phyloP scores from a whole-genome alignment of 2,888 invertebrate genomes.

The Spilosoma lubricipeda region DNA sequence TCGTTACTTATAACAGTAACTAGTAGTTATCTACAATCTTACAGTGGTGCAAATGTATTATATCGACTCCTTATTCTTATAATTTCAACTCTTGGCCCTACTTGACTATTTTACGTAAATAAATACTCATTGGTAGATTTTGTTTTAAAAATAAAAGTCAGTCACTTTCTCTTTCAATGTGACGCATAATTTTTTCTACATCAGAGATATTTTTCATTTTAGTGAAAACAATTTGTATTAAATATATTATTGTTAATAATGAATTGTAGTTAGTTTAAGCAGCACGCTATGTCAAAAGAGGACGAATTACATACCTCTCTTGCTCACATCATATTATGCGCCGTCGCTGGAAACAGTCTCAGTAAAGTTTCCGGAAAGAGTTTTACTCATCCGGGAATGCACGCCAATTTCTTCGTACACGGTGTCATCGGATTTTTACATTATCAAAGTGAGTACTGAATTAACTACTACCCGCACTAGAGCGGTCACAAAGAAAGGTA shows the following conservation, averaged over 20 bases:
- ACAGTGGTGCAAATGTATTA: too few relatives aligned
- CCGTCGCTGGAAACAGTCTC: slow-evolving; percentile 68
- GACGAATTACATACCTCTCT: slow-evolving; percentile 68
- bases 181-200: slow-evolving; percentile 3
- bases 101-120: background rate
- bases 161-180: slow-evolving; percentile 6
- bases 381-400: slow-evolving; percentile 75
- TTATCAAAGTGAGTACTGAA: slow-evolving; percentile 38
- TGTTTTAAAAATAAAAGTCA: background rate
- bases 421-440: slow-evolving; percentile 69
- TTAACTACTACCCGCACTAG: background rate
- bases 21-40: too few relatives aligned
- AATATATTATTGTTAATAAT: slow-evolving; percentile 25
- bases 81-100: background rate
- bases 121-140: slow-evolving; percentile 3
- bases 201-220: background rate
- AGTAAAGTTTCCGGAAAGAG: slow-evolving; percentile 55
- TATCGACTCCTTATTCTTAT: background rate
- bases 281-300: slow-evolving; percentile 65
- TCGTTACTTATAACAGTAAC: too few relatives aligned
- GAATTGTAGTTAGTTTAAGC: slow-evolving; percentile 12
- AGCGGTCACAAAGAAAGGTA: background rate
- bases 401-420: slow-evolving; percentile 76
- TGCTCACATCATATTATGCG: slow-evolving; percentile 71
- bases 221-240: slow-evolving; percentile 7